These are phyloP conservation scores for Cosmorhoe ocellata DNA, from an alignment of 2,888 invertebrate species.

Conservation along the genomic window DNA sequence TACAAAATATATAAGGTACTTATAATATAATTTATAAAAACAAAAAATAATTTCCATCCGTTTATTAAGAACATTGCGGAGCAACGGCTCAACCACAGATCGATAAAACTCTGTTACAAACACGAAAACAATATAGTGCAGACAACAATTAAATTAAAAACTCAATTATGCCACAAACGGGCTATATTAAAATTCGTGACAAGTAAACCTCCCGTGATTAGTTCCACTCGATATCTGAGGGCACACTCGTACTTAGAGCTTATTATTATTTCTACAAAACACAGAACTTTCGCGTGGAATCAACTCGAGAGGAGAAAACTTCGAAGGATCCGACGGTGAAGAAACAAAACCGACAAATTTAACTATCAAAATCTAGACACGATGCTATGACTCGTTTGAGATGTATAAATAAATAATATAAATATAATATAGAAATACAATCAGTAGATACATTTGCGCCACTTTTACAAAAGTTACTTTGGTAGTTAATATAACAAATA, in stretches of 20 bases:
- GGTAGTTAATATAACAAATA: neutral
- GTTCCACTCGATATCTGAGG: neutral
- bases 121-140: constrained; percentile 73
- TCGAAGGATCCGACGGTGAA: neutral
- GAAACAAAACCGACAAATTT: constrained; percentile 3
- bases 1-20: neutral
- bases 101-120: constrained; percentile 77
- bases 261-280: constrained; percentile 2
- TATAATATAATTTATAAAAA: constrained; percentile 40
- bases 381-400: neutral
- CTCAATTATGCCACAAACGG: constrained; percentile 36
- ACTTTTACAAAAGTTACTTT: neutral
- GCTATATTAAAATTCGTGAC: constrained; percentile 7
- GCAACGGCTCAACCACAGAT: constrained; percentile 68
- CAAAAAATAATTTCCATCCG: constrained; percentile 57
- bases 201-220: neutral
- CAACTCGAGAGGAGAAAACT: neutral
- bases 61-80: constrained; percentile 78
- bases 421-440: too few species aligned
- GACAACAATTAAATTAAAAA: constrained; percentile 77
- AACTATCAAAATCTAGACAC: neutral
- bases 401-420: too few species aligned
- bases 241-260: constrained; percentile 1
- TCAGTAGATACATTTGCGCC: too few species aligned
- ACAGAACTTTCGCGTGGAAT: constrained; percentile 5